A percentile compares a stretch with the other conserved stretches of the same genome.
phyloP scores from a whole-genome alignment of 2,888 invertebrate genomes.

The Amiota mariae region DNA sequence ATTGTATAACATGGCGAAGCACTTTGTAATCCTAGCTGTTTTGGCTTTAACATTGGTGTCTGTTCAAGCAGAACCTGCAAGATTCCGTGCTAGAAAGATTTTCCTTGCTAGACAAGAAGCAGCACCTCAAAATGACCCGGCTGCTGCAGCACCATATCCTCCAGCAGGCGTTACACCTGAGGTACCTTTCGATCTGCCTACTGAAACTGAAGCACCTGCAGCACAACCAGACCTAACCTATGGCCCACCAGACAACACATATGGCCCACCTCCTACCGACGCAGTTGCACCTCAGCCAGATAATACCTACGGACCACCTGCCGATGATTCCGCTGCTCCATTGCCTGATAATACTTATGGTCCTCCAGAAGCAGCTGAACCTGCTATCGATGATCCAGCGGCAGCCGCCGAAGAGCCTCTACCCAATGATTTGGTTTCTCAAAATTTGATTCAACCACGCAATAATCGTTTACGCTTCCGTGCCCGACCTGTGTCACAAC shows the following conservation, averaged over 20 bases:
- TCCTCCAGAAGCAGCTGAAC: conserved; percentile 36
- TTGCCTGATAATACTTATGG: neutral
- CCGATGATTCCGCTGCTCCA: conserved; percentile 45
- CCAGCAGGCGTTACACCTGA: conserved; percentile 65
- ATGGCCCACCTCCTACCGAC: conserved; percentile 49
- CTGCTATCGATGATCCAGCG: conserved; percentile 48
- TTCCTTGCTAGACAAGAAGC: conserved; percentile 61
- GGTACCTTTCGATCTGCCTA: conserved; percentile 63
- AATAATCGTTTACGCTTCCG: conserved; percentile 52
- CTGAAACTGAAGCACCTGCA: conserved; percentile 57
- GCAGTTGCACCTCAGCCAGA: conserved; percentile 42
- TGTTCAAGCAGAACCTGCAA: conserved; percentile 49
- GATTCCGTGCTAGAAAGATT: conserved; percentile 53
- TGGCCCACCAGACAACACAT: conserved; percentile 53
- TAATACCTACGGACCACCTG: conserved; percentile 59
- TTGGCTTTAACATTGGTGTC: conserved; percentile 48
- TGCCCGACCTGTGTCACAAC: conserved; percentile 48
- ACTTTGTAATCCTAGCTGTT: conserved; percentile 48
- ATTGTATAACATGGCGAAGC: conserved; percentile 52
- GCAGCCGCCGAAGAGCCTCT: conserved; percentile 26
- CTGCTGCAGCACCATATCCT: conserved; percentile 59
- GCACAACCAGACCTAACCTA: conserved; percentile 59
- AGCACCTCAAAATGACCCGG: conserved; percentile 47
- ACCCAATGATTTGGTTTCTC: conserved; percentile 44
- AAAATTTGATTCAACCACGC: conserved; percentile 57